Percentiles rank a stretch among this genome's conserved stretches.
Conservation (phyloP, 2,113 vertebrate species). For the Polyodon spathula region DNA sequence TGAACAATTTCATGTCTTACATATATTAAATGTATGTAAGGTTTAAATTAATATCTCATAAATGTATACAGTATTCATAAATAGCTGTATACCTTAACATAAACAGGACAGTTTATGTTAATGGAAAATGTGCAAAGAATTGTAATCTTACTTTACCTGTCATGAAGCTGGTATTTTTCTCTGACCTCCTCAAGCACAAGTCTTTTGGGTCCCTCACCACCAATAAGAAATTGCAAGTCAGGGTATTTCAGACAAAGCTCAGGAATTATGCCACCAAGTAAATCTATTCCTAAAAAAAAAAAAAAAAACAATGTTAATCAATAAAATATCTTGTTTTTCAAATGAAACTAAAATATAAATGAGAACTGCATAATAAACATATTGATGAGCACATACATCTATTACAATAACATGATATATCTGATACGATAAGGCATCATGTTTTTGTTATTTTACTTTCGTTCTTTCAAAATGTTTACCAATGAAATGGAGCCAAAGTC, state of each 20-base stretch:
- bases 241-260: slow-evolving; percentile 83
- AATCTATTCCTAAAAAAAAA: slow-evolving; percentile 64
- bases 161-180: slow-evolving; percentile 90
- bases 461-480: no score
- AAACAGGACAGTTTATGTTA: not conserved
- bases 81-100: no score
- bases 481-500: no score
- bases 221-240: slow-evolving; percentile 85
- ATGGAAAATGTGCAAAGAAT: not conserved
- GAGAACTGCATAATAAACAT: no score
- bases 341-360: no score
- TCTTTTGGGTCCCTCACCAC: slow-evolving; percentile 92
- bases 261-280: slow-evolving; percentile 92
- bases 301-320: not conserved
- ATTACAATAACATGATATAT: no score
- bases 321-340: no score
- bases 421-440: no score
- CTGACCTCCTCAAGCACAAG: slow-evolving; percentile 89
- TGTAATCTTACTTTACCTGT: slow-evolving; percentile 58
- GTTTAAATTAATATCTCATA: not conserved
- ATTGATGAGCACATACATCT: not conserved
- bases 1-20: no score
- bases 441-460: no score
- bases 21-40: not conserved
- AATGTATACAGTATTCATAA: not conserved